Base-by-base conservation (phyloP, 2,797 vertebrate species). In the Prunella strophiata region DNA sequence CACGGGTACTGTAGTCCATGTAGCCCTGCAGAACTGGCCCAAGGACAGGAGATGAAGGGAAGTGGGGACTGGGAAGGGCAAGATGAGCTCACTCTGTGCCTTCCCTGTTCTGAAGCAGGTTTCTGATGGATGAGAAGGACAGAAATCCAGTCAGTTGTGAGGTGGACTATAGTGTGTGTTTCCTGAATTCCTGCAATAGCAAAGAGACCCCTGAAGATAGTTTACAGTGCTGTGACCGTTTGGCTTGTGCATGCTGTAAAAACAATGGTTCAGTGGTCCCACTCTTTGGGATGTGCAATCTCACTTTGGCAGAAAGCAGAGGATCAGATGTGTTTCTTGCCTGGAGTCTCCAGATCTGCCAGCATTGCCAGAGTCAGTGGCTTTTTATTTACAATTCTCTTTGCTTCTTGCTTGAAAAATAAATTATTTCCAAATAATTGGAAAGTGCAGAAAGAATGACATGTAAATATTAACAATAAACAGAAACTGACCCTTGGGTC, bases 1-100 rank as follows among this genome's bases (percentile, higher is more conserved):
- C 38, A 6, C n/a, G 15, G 34, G 16, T 57, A 13, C 63, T 26
- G 12, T 30, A n/a, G 25, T 50, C 50, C 3, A 0, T 4, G 11
- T 38, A 42, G 38, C 29, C 20, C 26, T 54, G 50, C 55, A 68
- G 20, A 51, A 22, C 32, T 36, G n/a, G 5, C 68, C 30, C 51
- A 50, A 50, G 43, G 13, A 62, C 8, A 5, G 27, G 38, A 42
- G 36, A 22, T 55, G 65, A 55, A 70, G 27, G 36, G 61, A 51
- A 70, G 7, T 6, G 0, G 0, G 43, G 43, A 52, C 29, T 48
- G 38, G 38, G 58, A 43, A 62, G 27, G 16, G 17, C 32, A 71
- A 18, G 36, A 25, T 52, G 52, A 61, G 27, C 42, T 81, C 43
- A 45, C 11, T 61, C 27, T 52, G 1, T 57, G 30, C 45, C n/a